Base-by-base conservation (phyloP, 2,113 vertebrate species). In the Vulpes lagopus region DNA sequence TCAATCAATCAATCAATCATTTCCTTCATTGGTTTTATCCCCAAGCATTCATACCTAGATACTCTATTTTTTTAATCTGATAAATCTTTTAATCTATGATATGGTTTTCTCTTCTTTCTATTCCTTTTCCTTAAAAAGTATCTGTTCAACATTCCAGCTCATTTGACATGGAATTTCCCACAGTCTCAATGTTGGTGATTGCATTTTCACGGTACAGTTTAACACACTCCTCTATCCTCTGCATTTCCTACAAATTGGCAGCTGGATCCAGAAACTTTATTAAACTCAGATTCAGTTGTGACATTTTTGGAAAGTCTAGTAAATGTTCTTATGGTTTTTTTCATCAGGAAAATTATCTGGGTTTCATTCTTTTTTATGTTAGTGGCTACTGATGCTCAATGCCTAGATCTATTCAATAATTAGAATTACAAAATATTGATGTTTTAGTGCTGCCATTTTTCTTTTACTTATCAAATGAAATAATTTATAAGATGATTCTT, bases 1-100 rank as follows among this genome's bases (percentile, higher is more conserved):
- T 94, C 19, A n/a, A 86, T 94, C 19, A n/a, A 86, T 94, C 19
- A n/a, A 86, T 94, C 19, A n/a, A 86, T 94, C 19, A 25, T 81
- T 57, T 55, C 38, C 43, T 62, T 73, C 8, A 6, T 43, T 55
- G 64, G 71, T 27, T 76, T 65, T 55, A 3, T 30, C 49, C 27
- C n/a, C 22, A 78, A 23, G 16, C n/a, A n/a, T 35, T 73, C 11
- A 88, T 65, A 11, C 0, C 55, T 57, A 32, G 20, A 14, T 38
- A 86, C 49, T 69, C 23, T 32, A 49, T 53, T 32, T 80, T 57
- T 94, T 25, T 16, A 64, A 22, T 7, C 5, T 3, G 76, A 6
- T 53, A 38, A 22, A 35, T 57, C 73, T 57, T 86, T 51, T 59
- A 43, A 65, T 51, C 27, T 73, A 14, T 17, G 71, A 81, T 38